These are phyloP conservation scores for Falco columbarius DNA, from an alignment of 2,797 vertebrate genomes.

Conservation along the genomic window DNA sequence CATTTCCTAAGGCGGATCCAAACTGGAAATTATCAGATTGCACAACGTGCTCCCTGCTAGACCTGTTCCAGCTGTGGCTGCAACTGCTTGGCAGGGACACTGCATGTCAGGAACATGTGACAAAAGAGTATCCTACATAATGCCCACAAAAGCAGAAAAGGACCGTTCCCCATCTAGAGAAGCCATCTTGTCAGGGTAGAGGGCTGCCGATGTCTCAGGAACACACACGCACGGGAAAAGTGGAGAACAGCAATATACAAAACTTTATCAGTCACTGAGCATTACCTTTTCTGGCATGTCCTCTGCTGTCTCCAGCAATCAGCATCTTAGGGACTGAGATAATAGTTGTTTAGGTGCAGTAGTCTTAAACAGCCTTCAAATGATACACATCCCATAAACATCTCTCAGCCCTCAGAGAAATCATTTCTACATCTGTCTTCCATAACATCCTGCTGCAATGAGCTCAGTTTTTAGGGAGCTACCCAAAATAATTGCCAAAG, in stretches of 20 bases:
- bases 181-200: neutral
- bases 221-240: rapidly evolving
- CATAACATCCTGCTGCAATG: neutral
- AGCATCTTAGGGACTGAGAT: neutral
- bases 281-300: neutral
- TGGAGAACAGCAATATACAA: neutral
- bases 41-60: neutral
- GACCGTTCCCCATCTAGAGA: neutral
- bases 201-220: neutral
- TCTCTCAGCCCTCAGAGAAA: neutral
- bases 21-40: neutral
- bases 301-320: neutral
- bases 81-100: neutral
- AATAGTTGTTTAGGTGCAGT: neutral
- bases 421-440: neutral
- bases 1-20: neutral
- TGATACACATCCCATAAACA: neutral
- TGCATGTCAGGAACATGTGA: neutral
- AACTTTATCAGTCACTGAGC: too few species aligned
- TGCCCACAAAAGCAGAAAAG: neutral
- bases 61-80: neutral
- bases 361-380: neutral
- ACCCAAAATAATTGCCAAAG: neutral
- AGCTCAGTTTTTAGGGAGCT: neutral
- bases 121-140: neutral